Base-by-base conservation (phyloP, 2,113 vertebrate genomes). In the Ceratotherium simum region DNA sequence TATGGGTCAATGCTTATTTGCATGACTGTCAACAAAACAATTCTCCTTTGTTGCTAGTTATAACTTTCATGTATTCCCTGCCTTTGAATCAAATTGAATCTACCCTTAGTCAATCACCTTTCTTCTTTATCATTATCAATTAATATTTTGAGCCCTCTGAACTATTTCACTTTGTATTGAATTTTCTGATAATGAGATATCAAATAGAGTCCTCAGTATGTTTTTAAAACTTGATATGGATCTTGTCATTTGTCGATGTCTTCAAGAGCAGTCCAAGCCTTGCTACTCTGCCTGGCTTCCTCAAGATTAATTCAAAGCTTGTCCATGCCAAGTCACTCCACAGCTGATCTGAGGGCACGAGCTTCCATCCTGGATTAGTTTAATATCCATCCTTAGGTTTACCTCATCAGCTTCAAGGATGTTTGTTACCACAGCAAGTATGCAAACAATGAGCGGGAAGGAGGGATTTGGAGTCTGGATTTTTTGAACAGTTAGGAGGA, bases 101-200 rank as follows among this genome's bases (percentile, higher is more conserved):
- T 95, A 96, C 73, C 51, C 54, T 93, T 93, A 89, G 72, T 95
- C 93, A 97, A 94, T 90, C 91, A 96, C 56, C 48, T 82, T 96
- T 91, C 91, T 96, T 97, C 79, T 91, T 97, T 95, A 88, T 92
- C 76, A 88, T 95, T 95, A 97, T 93, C 96, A 98, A 90, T 98
- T 97, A 98, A 73, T 97, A 88, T 48, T 89, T 95, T 91, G 56
- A 95, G 21, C 82, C 81, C 91, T 96, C 39, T 97, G 76, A 96
- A 94, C 89, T 97, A 4, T 91, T 89, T 96, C 72, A 92, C 79
- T 97, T 97, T 94, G 64, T 95, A 95, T 85, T 88, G n/a, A 78
- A 85, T 85, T 95, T 96, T 95, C 82, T 93, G 91, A 95, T 96
- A 96, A 94, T 96, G 72, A 95, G 76, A 97, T 72, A 88, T 60